Conservation (phyloP, 2,888 invertebrate genomes). For the Caenorhabditis wallacei region DNA sequence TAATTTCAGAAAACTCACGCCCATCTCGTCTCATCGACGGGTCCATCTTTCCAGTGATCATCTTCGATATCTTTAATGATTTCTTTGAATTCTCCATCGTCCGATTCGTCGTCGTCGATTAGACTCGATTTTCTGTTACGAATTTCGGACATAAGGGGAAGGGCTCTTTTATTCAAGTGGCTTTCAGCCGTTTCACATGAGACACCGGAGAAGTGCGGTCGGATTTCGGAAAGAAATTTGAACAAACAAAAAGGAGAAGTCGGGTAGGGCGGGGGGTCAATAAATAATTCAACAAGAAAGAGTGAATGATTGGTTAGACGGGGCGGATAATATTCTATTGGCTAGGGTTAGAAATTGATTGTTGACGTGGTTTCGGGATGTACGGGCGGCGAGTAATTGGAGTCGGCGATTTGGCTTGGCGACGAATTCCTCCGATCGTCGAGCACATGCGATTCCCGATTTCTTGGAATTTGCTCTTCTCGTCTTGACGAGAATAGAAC, state of each 20-base stretch:
- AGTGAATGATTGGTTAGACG: conserved; percentile 3
- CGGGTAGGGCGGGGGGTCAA: neutral
- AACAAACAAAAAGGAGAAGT: conserved; percentile 30
- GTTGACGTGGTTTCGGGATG: conserved; percentile 20
- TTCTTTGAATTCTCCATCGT: conserved; percentile 56
- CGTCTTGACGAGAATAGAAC: conserved; percentile 12
- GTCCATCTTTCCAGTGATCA: conserved; percentile 50
- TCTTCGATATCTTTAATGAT: conserved; percentile 59
- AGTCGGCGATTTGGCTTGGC: neutral
- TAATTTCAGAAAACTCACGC: conserved; percentile 22
- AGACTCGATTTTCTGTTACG: conserved; percentile 40
- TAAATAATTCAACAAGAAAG: conserved; percentile 32
- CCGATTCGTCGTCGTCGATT: conserved; percentile 14
- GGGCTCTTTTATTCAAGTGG: conserved; percentile 41
- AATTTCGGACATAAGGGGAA: conserved; percentile 54
- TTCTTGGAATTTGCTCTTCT: conserved; percentile 44
- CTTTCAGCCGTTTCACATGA: conserved; percentile 11
- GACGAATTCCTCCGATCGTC: conserved; percentile 17
- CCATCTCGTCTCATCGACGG: conserved; percentile 47
- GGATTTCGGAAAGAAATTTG: conserved; percentile 57
- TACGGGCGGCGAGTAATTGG: conserved; percentile 24
- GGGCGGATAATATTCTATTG: neutral
- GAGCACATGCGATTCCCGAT: conserved; percentile 61
- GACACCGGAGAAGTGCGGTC: conserved; percentile 22
- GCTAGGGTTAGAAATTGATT: conserved; percentile 5